Evolutionary conservation across 2,113 vertebrate species (phyloP).

Genomic region (Daubentonia madagascariensis): DNA sequence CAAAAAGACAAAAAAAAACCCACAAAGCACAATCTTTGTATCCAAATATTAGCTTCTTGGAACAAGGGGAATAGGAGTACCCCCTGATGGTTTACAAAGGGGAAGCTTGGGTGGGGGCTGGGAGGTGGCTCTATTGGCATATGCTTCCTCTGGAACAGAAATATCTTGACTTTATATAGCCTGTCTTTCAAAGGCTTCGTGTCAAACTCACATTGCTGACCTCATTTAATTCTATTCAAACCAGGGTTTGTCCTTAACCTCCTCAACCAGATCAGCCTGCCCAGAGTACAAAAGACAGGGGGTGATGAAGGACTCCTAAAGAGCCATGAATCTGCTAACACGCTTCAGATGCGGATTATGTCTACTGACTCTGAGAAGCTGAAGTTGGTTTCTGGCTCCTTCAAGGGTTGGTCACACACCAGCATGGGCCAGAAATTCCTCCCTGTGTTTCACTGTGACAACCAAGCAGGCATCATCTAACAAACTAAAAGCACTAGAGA

Average conservation of each 20-base stretch:
- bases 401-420: neutral
- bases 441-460: neutral
- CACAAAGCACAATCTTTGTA: slow-evolving; percentile 66
- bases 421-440: slow-evolving; percentile 2
- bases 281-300: neutral
- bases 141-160: neutral
- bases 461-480: neutral
- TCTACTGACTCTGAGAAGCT: slow-evolving; percentile 27
- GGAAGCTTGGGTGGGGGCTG: neutral
- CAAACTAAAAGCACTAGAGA: neutral
- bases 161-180: neutral
- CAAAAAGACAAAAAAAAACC: slow-evolving; percentile 59
- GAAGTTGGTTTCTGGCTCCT: neutral
- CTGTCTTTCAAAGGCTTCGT: slow-evolving; percentile 33
- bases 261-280: neutral
- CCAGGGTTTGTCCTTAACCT: slow-evolving; percentile 8
- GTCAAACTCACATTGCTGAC: slow-evolving; percentile 20
- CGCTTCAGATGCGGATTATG: neutral
- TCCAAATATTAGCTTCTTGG: slow-evolving; percentile 75
- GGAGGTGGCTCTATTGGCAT: neutral
- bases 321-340: slow-evolving; percentile 12
- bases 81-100: slow-evolving; percentile 20
- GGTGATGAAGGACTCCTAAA: neutral
- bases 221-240: slow-evolving; percentile 48
- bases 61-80: slow-evolving; percentile 50